phyloP scores from a whole-genome alignment of 2,113 vertebrate genomes.

The Sinocyclocheilus grahami region DNA sequence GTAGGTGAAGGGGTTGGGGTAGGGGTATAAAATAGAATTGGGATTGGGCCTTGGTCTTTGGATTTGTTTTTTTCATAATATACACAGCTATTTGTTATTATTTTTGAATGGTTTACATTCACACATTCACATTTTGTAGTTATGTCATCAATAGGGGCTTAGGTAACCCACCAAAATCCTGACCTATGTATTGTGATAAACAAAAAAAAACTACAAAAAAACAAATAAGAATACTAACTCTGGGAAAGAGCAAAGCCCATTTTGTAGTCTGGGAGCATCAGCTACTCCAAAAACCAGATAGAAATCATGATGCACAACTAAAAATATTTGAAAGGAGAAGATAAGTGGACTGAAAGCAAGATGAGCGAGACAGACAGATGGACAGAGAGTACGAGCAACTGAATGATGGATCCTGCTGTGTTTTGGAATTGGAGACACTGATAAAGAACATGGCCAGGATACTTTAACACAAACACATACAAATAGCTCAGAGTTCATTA shows the following conservation, averaged over 20 bases:
- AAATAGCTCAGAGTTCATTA: constrained; percentile 17
- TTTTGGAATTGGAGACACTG: constrained; percentile 11
- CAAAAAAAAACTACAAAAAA: too few relatives aligned
- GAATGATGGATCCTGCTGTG: constrained; percentile 31
- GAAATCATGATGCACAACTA: neutral
- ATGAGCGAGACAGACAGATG: constrained; percentile 1
- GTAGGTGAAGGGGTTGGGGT: too few relatives aligned
- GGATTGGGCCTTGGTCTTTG: neutral
- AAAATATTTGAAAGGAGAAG: constrained; percentile 22
- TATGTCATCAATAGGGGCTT: neutral
- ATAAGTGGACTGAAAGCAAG: neutral
- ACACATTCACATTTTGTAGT: neutral
- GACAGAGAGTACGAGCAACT: constrained; percentile 4
- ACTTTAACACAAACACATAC: neutral
- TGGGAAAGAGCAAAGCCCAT: neutral
- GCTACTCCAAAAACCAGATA: neutral
- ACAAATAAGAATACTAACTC: too few relatives aligned
- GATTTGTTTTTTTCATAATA: neutral
- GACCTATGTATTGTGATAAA: neutral
- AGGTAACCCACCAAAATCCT: neutral
- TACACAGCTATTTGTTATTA: neutral
- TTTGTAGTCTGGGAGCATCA: neutral
- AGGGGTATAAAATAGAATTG: too few relatives aligned
- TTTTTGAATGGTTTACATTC: neutral
- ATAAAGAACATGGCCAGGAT: neutral